These are phyloP conservation scores for Poeciliopsis turrubarensis DNA, from an alignment of 2,113 vertebrate species.

Conservation along the genomic window DNA sequence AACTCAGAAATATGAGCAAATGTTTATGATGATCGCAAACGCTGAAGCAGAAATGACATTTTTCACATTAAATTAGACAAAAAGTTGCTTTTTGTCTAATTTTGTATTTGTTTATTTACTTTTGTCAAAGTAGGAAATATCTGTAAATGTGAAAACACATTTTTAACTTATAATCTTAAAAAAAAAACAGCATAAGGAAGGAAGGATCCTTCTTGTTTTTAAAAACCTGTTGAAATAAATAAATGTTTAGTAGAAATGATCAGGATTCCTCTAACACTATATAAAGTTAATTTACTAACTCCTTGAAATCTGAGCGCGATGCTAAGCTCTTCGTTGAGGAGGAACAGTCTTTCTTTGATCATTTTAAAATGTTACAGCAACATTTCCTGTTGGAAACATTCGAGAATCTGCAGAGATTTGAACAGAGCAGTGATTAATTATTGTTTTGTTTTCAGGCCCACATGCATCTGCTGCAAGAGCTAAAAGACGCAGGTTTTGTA, in stretches of 20 bases:
- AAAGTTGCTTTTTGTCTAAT: too few species aligned
- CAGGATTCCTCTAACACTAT: conserved; percentile 12
- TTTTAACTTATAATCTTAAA: too few species aligned
- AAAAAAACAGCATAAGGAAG: too few species aligned
- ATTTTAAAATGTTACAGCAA: not conserved
- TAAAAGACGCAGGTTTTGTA: conserved; percentile 13
- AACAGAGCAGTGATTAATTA: conserved; percentile 5
- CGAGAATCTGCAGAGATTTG: conserved; percentile 2
- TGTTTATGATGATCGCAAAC: not conserved
- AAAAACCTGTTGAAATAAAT: too few species aligned
- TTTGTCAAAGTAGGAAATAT: too few species aligned
- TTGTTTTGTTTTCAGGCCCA: conserved; percentile 24
- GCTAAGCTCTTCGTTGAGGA: conserved; percentile 10
- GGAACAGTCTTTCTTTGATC: not conserved
- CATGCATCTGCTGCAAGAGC: conserved; percentile 27
- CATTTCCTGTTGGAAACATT: not conserved
- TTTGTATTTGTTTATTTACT: too few species aligned
- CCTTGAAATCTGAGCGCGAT: not conserved
- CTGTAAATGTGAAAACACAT: too few species aligned
- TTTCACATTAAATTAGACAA: too few species aligned
- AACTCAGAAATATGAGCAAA: not conserved
- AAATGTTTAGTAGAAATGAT: not conserved
- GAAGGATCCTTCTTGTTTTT: too few species aligned
- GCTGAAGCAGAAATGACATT: too few species aligned
- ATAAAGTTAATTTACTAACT: conserved; percentile 10